Evolutionary conservation across 1,140 invertebrate genomes (phyloP), one percentile per base, ranked within the genome.

Genomic region (Polypedilum vanderplanki): DNA sequence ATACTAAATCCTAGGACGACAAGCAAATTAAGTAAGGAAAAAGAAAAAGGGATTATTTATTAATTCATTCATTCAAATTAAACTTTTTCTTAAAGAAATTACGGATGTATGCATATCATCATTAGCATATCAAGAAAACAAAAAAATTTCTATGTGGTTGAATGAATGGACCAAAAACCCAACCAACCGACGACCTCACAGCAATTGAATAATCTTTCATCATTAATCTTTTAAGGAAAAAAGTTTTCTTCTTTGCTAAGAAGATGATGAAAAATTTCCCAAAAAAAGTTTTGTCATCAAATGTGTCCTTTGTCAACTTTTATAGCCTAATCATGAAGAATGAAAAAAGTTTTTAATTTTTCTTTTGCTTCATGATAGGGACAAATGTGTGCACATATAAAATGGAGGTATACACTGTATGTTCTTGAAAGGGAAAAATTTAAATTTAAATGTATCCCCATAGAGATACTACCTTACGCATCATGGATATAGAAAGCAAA

Each of bases 1-100:
- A n/a, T 57, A 12, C 46, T n/a, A 57, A 57, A n/a, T n/a, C 12
- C 12, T 4, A 12, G 65, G 65, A 70, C 17, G 65, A 18, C 17
- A 70, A n/a, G 65, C 65, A 70, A 70, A 22, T 57, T 57, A 57
- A 70, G 65, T 9, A 70, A 70, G 17, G n/a, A 67, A 70, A 22
- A 22, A 17, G 24, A 9, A 20, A 70, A 70, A 70, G 20, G 65
- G 65, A 70, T 70, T 70, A 70, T 70, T 70, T 70, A 70, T 70
- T 70, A 70, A 70, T 70, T 18, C 65, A 70, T 70, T 18, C 65
- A 10, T 9, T 70, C 17, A 22, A 70, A 70, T 70, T 18, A 70
- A 18, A 9, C 65, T 18, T 70, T 18, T 18, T 17, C 3, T 20
- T 20, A n/a, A 70, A 3, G 10, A 70, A 57, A 17, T 15, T 57